Percentiles rank a stretch among this genome's conserved stretches.
Conservation (phyloP, 2,113 vertebrate species). For the Lepus europaeus region DNA sequence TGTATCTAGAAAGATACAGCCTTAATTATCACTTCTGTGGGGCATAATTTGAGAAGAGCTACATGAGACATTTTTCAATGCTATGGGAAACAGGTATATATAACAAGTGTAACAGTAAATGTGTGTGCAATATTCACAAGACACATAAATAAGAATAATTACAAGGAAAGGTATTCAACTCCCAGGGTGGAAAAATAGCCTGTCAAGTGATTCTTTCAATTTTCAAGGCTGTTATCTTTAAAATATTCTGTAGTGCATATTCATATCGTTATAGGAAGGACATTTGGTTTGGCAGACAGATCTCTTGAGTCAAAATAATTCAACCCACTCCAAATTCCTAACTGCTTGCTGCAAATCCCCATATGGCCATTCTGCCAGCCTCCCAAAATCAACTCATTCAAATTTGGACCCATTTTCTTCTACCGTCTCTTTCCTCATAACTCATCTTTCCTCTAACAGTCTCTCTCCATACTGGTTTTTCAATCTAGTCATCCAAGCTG, state of each 20-base stretch:
- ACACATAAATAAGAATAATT: slow-evolving; percentile 70
- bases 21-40: slow-evolving; percentile 72
- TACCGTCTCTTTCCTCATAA: slow-evolving; percentile 51
- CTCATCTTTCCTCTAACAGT: slow-evolving; percentile 46
- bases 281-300: slow-evolving; percentile 81
- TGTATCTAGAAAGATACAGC: slow-evolving; percentile 43
- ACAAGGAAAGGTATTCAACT: slow-evolving; percentile 68
- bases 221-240: slow-evolving; percentile 75
- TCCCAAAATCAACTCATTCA: slow-evolving; percentile 68
- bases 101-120: slow-evolving; percentile 29
- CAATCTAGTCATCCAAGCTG: slow-evolving; percentile 7
- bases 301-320: slow-evolving; percentile 80
- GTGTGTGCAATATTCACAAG: slow-evolving; percentile 40
- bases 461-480: not conserved
- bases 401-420: slow-evolving; percentile 72
- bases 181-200: slow-evolving; percentile 67
- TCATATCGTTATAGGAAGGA: slow-evolving; percentile 81
- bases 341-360: slow-evolving; percentile 67
- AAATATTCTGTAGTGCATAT: slow-evolving; percentile 80
- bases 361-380: slow-evolving; percentile 74
- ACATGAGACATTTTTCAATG: slow-evolving; percentile 48
- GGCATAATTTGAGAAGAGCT: slow-evolving; percentile 52
- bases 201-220: slow-evolving; percentile 68
- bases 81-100: slow-evolving; percentile 65
- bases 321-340: slow-evolving; percentile 75